Evolutionary conservation across 2,888 invertebrate genomes (phyloP), one percentile per base, ranked within the genome.

Genomic region (Standfussiana lucernea): DNA sequence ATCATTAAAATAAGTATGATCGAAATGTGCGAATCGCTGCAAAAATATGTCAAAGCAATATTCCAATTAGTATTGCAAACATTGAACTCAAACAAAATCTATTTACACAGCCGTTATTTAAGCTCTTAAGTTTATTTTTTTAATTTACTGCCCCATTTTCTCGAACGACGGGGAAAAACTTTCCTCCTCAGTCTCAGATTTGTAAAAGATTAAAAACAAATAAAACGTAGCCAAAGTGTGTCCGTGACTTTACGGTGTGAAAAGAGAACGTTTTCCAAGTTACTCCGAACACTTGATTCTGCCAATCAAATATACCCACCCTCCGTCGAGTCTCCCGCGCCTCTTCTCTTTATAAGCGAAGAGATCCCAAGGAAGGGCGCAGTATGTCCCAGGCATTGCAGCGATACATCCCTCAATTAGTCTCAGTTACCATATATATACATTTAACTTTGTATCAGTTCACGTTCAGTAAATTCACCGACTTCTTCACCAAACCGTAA

Each of bases 231-330:
- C 73, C 79, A 80, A 91, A 94, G 93, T 96, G 94, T 95, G 93
- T 91, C 90, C 91, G 90, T 92, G 92, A 90, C 96, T 93, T 95
- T 93, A 95, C 89, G 90, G 89, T 91, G 92, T 93, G 94, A 94
- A 95, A 94, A 95, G 95, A 92, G 94, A 94, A 92, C 93, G 93
- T 95, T 96, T 94, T 94, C 95, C 95, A 97, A 97, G 97, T 97
- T 96, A 96, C 97, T 94, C 94, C 94, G 96, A 97, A 97, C 96
- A 96, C 96, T 96, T 97, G 97, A 97, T 97, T 97, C 97, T 96
- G 97, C 97, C 97, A 97, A 97, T 97, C 97, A 97, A 97, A 96
- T 96, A 96, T 93, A 96, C 96, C 95, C 96, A 96, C 95, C 96
- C 96, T 95, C 96, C 95, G 90, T 82, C 90, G 84, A 86, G 86